phyloP scores from a whole-genome alignment of 2,888 invertebrate species.

The Chrysolina americana region DNA sequence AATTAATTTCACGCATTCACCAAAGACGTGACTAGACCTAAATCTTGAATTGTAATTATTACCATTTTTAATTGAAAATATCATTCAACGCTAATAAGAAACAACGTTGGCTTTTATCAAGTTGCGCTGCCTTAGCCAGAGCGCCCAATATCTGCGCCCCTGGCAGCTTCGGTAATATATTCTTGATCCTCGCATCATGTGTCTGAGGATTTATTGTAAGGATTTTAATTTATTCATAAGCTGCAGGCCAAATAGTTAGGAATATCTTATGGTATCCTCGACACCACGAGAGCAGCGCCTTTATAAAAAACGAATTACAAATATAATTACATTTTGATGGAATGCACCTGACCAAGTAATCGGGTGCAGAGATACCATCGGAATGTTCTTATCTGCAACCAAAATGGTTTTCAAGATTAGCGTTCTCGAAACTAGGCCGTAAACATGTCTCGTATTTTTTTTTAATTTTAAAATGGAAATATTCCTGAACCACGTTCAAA shows the following conservation, averaged over 20 bases:
- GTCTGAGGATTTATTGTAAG: constrained; percentile 68
- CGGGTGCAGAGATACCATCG: constrained; percentile 39
- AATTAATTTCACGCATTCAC: constrained; percentile 42
- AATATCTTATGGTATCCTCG: constrained; percentile 62
- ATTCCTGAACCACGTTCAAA: constrained; percentile 1
- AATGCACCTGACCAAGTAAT: constrained; percentile 59
- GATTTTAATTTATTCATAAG: constrained; percentile 68
- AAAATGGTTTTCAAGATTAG: constrained; percentile 32
- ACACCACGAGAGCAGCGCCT: constrained; percentile 54
- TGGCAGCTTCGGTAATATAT: constrained; percentile 65
- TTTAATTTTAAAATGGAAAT: constrained; percentile 26
- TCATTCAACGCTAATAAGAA: constrained; percentile 44
- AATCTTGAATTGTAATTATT: constrained; percentile 38
- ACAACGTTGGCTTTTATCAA: constrained; percentile 31
- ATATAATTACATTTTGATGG: constrained; percentile 67
- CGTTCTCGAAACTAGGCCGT: constrained; percentile 33
- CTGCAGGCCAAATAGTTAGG: constrained; percentile 64
- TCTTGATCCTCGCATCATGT: constrained; percentile 66
- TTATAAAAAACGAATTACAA: constrained; percentile 62
- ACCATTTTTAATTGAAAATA: constrained; percentile 45
- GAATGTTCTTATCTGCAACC: constrained; percentile 49
- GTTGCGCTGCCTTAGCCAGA: constrained; percentile 18
- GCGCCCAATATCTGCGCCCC: constrained; percentile 49
- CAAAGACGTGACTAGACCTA: constrained; percentile 35
- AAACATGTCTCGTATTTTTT: constrained; percentile 23